Conservation (phyloP, 2,797 vertebrate genomes). For the Lacerta bilineata region DNA sequence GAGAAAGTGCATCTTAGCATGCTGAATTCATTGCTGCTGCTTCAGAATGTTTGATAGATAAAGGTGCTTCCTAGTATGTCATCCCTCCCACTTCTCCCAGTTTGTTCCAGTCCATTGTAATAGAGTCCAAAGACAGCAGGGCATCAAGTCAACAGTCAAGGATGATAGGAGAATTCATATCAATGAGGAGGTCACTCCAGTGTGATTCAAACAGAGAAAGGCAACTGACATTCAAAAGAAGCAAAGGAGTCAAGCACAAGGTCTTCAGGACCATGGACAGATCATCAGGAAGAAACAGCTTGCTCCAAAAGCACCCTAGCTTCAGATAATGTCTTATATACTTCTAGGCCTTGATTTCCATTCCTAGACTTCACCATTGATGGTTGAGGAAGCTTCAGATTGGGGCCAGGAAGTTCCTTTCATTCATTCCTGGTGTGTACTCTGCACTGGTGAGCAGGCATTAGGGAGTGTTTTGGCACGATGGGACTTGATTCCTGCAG, state of each 20-base stretch:
- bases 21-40: slow-evolving; percentile 48
- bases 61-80: slow-evolving; percentile 26
- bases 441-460: not conserved
- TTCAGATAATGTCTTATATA: too few relatives aligned
- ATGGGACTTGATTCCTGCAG: not conserved
- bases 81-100: not conserved
- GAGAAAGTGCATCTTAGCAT: slow-evolving; percentile 37
- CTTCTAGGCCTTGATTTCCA: too few relatives aligned
- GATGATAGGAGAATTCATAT: not conserved
- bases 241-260: not conserved
- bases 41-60: slow-evolving; percentile 37
- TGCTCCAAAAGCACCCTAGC: too few relatives aligned
- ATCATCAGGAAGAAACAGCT: not conserved
- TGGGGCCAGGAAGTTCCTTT: not conserved
- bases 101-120: not conserved
- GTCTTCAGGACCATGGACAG: not conserved
- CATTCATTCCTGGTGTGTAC: not conserved
- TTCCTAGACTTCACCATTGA: too few relatives aligned
- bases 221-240: not conserved
- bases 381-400: too few relatives aligned
- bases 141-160: not conserved
- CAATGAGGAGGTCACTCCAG: not conserved
- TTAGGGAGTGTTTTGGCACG: not conserved
- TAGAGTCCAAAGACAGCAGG: not conserved
- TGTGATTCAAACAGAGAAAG: not conserved